Evolutionary conservation across 2,797 vertebrate species (phyloP).

Genomic region (Stomatorhinus walkeri): DNA sequence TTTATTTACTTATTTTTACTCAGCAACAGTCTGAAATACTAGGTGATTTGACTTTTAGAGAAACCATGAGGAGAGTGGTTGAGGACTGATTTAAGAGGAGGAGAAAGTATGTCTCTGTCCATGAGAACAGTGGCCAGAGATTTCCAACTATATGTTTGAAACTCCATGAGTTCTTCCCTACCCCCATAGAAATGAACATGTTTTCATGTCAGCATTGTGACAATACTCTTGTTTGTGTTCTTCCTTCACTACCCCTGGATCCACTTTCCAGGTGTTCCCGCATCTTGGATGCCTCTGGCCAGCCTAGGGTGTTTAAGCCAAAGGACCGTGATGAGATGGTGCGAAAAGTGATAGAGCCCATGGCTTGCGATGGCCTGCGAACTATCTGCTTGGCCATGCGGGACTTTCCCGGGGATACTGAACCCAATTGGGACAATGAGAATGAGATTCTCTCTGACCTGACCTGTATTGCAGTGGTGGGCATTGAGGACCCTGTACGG

Average conservation of each 20-base stretch:
- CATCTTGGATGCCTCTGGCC: constrained; percentile 74
- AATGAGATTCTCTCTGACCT: constrained; percentile 78
- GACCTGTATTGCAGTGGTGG: constrained; percentile 83
- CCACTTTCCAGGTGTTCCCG: constrained; percentile 68
- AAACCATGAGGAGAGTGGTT: constrained; percentile 4
- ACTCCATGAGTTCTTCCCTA: neutral
- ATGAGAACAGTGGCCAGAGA: neutral
- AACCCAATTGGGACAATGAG: constrained; percentile 85
- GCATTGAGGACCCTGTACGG: constrained; percentile 94
- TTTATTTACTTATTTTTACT: neutral
- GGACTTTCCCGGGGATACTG: constrained; percentile 69
- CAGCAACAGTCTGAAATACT: neutral
- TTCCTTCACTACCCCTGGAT: neutral
- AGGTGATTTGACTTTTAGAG: neutral
- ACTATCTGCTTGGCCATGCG: constrained; percentile 91
- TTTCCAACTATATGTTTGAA: neutral
- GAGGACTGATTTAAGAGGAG: constrained; percentile 2
- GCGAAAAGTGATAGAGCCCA: constrained; percentile 86
- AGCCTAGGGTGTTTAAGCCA: constrained; percentile 66
- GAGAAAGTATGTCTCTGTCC: neutral
- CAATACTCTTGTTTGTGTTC: neutral
- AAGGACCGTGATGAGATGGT: constrained; percentile 93
- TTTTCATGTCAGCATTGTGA: neutral
- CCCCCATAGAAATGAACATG: neutral
- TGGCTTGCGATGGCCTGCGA: constrained; percentile 87